Base-by-base conservation (phyloP, 1,140 invertebrate genomes). In the Leptinotarsa texana region DNA sequence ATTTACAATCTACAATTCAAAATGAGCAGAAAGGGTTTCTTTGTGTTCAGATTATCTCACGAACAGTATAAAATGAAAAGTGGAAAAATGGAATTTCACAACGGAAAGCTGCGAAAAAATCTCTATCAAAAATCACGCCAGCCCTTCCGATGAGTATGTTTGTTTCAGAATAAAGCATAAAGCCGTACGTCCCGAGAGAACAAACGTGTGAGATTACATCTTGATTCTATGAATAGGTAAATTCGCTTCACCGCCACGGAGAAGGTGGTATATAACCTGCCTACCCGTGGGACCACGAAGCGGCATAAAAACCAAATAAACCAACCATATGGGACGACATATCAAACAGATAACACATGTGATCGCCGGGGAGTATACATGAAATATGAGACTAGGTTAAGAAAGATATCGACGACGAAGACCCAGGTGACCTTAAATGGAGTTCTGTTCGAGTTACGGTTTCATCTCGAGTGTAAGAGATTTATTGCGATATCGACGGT, bases 181-280 rank as follows among this genome's bases (percentile, higher is more conserved):
- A 73, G 27, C 22, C 63, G 51, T 42, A 42, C 71, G 21, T 65
- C 71, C 61, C 71, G 15, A 18, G 42, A 33, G 71, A 65, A 18
- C 21, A 65, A 62, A 73, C 71, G 71, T 73, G 71, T 65, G 47
- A 73, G 71, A 73, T 73, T 73, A 73, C 71, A 73, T 73, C 71
- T 73, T 77, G 75, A 79, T 79, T 82, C 81, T 77, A 82, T 83
- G 82, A 83, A 83, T 83, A 83, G 82, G 82, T 83, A 83, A 83
- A 82, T 82, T 79, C 69, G 61, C 48, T 66, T 33, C 61, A 22
- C 65, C 48, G 71, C 49, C 49, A 22, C 65, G 27, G 66, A 65
- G 62, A 74, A 79, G 78, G 79, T 80, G 21, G 63, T 73, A 73
- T 70, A 73, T 74, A 66, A 74, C 63, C 47, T 69, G 67, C 33